phyloP scores from a whole-genome alignment of 2,797 vertebrate species.

The Pelobates cultripes region DNA sequence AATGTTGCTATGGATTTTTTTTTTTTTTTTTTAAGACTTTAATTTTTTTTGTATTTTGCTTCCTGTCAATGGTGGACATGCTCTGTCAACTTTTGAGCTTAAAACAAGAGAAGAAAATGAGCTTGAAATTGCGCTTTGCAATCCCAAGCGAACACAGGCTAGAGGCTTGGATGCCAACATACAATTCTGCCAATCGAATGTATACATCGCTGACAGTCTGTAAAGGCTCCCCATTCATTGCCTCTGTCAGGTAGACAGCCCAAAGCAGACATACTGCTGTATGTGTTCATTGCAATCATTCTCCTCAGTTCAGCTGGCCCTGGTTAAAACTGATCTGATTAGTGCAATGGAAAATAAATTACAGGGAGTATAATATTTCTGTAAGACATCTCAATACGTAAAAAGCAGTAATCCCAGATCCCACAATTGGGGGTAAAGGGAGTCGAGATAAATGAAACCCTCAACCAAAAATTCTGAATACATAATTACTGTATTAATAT shows the following conservation, averaged over 20 bases:
- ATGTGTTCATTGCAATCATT: neutral
- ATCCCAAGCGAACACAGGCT: conserved; percentile 21
- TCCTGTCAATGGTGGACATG: conserved; percentile 52
- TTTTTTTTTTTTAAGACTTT: conserved; percentile 1
- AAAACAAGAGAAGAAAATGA: conserved; percentile 60
- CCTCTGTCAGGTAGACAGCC: conserved; percentile 8
- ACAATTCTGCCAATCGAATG: neutral
- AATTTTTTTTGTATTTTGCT: conserved; percentile 60
- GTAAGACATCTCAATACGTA: too few species aligned
- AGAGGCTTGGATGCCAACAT: neutral
- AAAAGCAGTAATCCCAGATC: too few species aligned
- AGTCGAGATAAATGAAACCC: too few species aligned
- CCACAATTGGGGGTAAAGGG: too few species aligned
- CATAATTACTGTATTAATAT: too few species aligned
- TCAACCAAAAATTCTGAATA: too few species aligned
- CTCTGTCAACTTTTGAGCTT: conserved; percentile 57
- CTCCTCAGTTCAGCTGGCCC: too few species aligned
- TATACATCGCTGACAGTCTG: conserved; percentile 5
- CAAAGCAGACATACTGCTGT: neutral
- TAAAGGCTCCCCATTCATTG: conserved; percentile 16
- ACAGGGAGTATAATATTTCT: too few species aligned
- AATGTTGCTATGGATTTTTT: conserved; percentile 37
- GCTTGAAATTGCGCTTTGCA: conserved; percentile 39
- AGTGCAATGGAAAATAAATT: too few species aligned
- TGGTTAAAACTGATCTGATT: too few species aligned